phyloP scores from a whole-genome alignment of 2,797 vertebrate genomes.

The Dicrostonyx torquatus region DNA sequence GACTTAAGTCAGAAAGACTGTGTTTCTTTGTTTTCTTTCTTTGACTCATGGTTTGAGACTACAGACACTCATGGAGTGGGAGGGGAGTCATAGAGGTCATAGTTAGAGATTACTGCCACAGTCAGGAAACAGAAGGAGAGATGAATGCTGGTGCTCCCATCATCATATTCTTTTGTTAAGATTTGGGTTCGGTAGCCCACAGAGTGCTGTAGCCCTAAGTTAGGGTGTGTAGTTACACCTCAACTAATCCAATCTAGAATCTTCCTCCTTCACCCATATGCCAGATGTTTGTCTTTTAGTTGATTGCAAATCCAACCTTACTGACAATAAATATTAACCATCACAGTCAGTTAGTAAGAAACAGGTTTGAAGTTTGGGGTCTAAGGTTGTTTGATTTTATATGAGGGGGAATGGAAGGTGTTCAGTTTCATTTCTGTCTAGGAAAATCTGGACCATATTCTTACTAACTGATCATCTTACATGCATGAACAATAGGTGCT shows the following conservation, averaged over 20 bases:
- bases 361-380: background rate
- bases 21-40: background rate
- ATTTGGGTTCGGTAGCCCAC: background rate
- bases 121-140: background rate
- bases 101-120: background rate
- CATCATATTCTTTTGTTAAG: background rate
- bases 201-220: background rate
- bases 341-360: background rate
- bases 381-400: background rate
- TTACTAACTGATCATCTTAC: background rate
- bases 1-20: background rate
- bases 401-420: background rate
- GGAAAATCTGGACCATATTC: background rate
- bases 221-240: background rate
- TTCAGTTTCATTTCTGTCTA: background rate
- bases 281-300: background rate
- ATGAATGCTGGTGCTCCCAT: background rate
- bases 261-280: background rate
- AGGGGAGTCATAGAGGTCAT: background rate
- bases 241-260: background rate
- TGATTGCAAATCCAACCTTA: background rate
- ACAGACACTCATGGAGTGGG: accelerated
- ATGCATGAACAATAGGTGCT: background rate
- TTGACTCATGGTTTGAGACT: background rate
- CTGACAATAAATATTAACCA: background rate